Evolutionary conservation across 2,888 invertebrate species (phyloP), one percentile per base, ranked within the genome.

Genomic region (Slavum lentiscoides): DNA sequence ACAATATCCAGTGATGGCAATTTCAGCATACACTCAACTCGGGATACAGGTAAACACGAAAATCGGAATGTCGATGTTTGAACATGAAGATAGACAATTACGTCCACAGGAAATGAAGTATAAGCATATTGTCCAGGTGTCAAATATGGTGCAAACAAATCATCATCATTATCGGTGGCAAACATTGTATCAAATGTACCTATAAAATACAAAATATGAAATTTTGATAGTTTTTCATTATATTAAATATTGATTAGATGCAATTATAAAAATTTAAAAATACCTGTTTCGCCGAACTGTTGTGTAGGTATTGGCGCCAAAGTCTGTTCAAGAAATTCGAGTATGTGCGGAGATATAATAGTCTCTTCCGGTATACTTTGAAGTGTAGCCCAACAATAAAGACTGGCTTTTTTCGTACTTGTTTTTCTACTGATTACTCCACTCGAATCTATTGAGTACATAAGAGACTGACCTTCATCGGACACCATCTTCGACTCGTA

Each of bases 351-450:
- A 84, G 96, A 97, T 85, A 99, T 96, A 84, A 98, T 93, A 43
- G 98, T 98, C 88, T 98, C 98, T 86, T 96, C 97, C 0, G 98
- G 98, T 84, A 98, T 95, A 85, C 96, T 96, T 87, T 98, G 97
- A 83, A 99, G 88, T 3, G 97, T 97, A 89, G 97, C 93, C 95
- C 97, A 98, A 1, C 95, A 93, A 89, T 96, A 94, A 83, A 98
- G 88, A 83, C 94, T 94, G 82, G 93, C 98, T 86, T 93, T 95
- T 88, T 95, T 98, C 81, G 90, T 91, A 83, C 92, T 92, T 84
- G 84, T 37, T 85, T 85, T 83, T 66, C 84, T 75, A 85, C 86
- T 82, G 39, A 83, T 83, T 64, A 83, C 82, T 19, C 83, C 8
- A 74, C 83, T 85, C 76, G 85, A 85, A n/a, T 87, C 87, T 5